These are phyloP conservation scores for Ernsta delagoae DNA, from an alignment of 2,888 invertebrate genomes.

Conservation along the genomic window DNA sequence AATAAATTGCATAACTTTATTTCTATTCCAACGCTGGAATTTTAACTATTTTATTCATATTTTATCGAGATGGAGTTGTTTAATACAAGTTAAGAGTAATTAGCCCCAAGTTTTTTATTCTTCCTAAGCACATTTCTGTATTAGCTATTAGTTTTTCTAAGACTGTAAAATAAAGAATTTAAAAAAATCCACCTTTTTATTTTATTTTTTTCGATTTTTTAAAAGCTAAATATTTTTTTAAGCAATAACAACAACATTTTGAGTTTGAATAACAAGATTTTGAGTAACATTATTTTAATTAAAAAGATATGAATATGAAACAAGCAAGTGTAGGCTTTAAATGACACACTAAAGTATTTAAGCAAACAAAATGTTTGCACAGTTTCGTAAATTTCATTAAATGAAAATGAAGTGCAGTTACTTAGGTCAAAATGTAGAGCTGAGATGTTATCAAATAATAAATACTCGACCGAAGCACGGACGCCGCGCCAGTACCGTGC, in stretches of 20 bases:
- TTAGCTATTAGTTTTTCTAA: too few species aligned
- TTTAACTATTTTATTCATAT: slow-evolving; percentile 8
- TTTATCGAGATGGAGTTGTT: neutral
- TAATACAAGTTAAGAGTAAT: neutral
- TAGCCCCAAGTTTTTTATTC: too few species aligned
- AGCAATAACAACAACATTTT: too few species aligned
- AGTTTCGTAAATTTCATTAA: neutral
- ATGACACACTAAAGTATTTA: neutral
- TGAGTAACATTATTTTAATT: too few species aligned
- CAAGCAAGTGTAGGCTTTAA: neutral
- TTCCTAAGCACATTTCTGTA: too few species aligned
- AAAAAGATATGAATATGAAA: too few species aligned
- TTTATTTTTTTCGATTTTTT: too few species aligned
- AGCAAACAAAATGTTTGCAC: neutral
- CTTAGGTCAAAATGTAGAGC: slow-evolving; percentile 2
- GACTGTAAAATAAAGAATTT: too few species aligned
- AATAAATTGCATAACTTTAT: slow-evolving; percentile 37
- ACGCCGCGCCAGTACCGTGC: neutral
- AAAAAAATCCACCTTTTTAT: too few species aligned
- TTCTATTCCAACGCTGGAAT: slow-evolving; percentile 16
- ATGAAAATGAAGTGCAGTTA: neutral
- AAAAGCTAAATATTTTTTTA: too few species aligned
- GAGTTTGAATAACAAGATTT: too few species aligned
- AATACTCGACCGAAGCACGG: neutral
- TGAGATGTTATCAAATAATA: slow-evolving; percentile 4